A percentile compares a stretch with the other conserved stretches of the same genome.
Evolutionary conservation across 2,797 vertebrate genomes (phyloP).

Genomic region (Leuciscus waleckii): DNA sequence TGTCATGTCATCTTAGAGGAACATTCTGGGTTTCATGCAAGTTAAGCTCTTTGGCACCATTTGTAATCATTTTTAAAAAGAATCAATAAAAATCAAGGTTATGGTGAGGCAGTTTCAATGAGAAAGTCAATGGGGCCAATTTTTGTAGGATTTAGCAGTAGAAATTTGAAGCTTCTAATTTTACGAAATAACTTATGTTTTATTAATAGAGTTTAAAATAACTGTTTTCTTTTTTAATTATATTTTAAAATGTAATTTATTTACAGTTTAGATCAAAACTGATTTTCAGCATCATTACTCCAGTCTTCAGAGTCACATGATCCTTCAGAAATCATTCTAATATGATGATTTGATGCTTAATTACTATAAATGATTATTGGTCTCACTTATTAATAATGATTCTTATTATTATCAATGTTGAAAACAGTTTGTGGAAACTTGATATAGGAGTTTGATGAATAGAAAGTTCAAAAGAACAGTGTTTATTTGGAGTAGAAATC

Average conservation of each 20-base stretch:
- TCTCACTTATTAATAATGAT: neutral
- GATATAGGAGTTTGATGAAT: neutral
- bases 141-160: neutral
- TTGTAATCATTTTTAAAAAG: neutral
- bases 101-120: neutral
- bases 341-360: too few species aligned
- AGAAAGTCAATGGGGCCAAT: neutral
- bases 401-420: neutral
- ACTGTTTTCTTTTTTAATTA: too few species aligned
- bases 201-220: too few species aligned
- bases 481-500: too few species aligned
- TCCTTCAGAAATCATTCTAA: too few species aligned
- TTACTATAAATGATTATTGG: neutral
- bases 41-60: neutral
- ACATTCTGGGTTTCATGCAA: neutral
- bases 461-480: too few species aligned
- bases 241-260: too few species aligned
- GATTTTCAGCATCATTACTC: too few species aligned
- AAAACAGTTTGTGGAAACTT: too few species aligned
- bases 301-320: too few species aligned
- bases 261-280: too few species aligned
- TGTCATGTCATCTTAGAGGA: neutral
- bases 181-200: neutral
- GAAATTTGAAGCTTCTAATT: neutral
- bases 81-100: neutral